Percentiles rank a stretch among this genome's conserved stretches.
phyloP scores from a whole-genome alignment of 2,888 invertebrate species.

The Callosobruchus maculatus region DNA sequence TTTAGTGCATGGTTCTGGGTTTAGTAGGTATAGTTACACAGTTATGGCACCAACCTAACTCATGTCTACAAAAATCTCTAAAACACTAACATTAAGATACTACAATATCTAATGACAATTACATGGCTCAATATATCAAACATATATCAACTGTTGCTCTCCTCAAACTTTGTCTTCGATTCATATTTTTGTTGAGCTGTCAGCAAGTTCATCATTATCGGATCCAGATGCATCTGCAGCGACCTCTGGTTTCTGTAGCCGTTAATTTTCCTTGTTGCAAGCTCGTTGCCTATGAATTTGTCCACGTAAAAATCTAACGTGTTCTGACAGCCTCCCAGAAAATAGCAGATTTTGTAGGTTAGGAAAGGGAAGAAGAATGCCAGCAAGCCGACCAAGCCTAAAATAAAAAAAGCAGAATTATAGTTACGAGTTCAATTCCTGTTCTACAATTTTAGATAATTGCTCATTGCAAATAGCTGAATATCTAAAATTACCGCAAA shows the following conservation, averaged over 20 bases:
- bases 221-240: slow-evolving; percentile 37
- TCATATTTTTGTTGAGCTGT: slow-evolving; percentile 42
- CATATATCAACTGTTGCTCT: neutral
- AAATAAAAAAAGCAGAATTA: neutral
- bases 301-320: slow-evolving; percentile 37
- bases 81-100: too few species aligned
- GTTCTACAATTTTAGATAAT: too few species aligned
- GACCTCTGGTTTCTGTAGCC: slow-evolving; percentile 31
- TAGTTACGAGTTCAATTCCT: too few species aligned
- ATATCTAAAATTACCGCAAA: too few species aligned
- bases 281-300: slow-evolving; percentile 24
- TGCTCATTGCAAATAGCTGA: too few species aligned
- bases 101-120: too few species aligned
- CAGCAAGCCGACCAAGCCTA: slow-evolving; percentile 30
- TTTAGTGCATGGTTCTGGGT: too few species aligned
- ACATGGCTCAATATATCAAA: too few species aligned
- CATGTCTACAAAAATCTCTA: too few species aligned
- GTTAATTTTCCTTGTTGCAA: slow-evolving; percentile 11
- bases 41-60: too few species aligned
- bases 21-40: too few species aligned
- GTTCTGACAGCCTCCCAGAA: slow-evolving; percentile 40
- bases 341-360: slow-evolving; percentile 41
- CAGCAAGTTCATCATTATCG: slow-evolving; percentile 39
- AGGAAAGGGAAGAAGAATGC: slow-evolving; percentile 37
- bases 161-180: neutral